Evolutionary conservation across 2,113 vertebrate genomes (phyloP).

Genomic region (Beaufortia kweichowensis): DNA sequence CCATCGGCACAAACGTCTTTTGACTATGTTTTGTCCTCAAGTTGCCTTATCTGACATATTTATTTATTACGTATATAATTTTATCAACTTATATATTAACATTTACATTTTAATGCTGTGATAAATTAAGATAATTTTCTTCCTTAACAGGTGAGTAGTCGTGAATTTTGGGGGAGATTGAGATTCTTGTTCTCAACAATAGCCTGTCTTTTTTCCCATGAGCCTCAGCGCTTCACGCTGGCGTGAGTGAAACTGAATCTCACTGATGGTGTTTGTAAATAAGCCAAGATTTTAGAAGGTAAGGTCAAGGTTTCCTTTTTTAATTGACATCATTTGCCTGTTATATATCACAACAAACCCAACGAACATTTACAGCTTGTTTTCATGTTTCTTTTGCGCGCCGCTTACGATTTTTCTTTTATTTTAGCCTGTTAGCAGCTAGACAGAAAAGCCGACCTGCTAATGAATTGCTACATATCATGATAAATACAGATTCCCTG

Average conservation of each 20-base stretch:
- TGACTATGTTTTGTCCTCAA: background rate
- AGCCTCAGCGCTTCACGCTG: slow-evolving; percentile 33
- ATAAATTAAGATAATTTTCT: no score
- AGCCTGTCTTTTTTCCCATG: slow-evolving; percentile 45
- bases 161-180: background rate
- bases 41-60: background rate
- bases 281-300: slow-evolving; percentile 36
- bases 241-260: slow-evolving; percentile 12
- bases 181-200: background rate
- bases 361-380: background rate
- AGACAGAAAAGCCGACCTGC: background rate
- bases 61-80: background rate
- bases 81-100: background rate
- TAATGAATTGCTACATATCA: background rate
- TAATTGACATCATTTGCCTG: background rate
- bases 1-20: no score
- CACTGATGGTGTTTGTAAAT: slow-evolving; percentile 42
- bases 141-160: background rate
- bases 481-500: background rate
- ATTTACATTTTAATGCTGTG: background rate
- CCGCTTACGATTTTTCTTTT: background rate
- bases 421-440: slow-evolving; percentile 31
- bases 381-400: background rate
- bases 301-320: background rate
- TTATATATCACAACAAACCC: background rate